Evolutionary conservation across 2,888 invertebrate genomes (phyloP).

Genomic region (Elmis aenea): DNA sequence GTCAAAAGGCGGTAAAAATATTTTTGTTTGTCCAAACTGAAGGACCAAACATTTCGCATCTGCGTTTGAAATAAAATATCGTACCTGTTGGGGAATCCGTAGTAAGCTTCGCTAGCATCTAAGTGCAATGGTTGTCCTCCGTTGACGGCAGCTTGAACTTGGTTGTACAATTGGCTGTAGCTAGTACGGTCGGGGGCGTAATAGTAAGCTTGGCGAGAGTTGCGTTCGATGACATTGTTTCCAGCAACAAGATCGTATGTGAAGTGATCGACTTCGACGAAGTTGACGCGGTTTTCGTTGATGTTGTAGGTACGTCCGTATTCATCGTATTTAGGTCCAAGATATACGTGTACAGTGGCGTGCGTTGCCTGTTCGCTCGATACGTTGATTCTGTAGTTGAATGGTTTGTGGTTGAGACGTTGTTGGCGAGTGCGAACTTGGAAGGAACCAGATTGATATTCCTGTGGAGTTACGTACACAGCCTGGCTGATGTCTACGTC

Average conservation of each 20-base stretch:
- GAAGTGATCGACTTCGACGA: slow-evolving; percentile 58
- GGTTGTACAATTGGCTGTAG: slow-evolving; percentile 58
- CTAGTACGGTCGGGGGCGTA: slow-evolving; percentile 60
- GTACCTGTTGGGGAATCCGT: slow-evolving; percentile 63
- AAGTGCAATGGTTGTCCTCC: slow-evolving; percentile 50
- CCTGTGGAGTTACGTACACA: slow-evolving; percentile 48
- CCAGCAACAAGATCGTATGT: slow-evolving; percentile 58
- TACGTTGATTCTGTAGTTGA: slow-evolving; percentile 56
- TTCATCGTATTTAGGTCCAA: slow-evolving; percentile 64
- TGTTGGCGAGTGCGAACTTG: slow-evolving; percentile 59
- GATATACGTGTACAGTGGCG: slow-evolving; percentile 59
- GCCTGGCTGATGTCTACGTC: slow-evolving; percentile 58
- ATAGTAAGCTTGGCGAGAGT: slow-evolving; percentile 62
- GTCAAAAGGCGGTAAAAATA: too few species aligned
- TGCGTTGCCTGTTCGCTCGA: slow-evolving; percentile 55
- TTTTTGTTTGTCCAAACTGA: too few species aligned
- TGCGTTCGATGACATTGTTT: slow-evolving; percentile 63
- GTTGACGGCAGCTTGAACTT: slow-evolving; percentile 53
- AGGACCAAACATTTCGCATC: too few species aligned
- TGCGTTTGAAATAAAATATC: neutral
- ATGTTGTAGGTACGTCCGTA: slow-evolving; percentile 50
- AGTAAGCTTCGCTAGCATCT: slow-evolving; percentile 54
- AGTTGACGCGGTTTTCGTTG: slow-evolving; percentile 54
- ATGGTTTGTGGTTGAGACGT: slow-evolving; percentile 66
- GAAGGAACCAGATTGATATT: slow-evolving; percentile 44